These are phyloP conservation scores for Acanthococcus lagerstroemiae DNA, from an alignment of 2,888 invertebrate species.

Conservation along the genomic window DNA sequence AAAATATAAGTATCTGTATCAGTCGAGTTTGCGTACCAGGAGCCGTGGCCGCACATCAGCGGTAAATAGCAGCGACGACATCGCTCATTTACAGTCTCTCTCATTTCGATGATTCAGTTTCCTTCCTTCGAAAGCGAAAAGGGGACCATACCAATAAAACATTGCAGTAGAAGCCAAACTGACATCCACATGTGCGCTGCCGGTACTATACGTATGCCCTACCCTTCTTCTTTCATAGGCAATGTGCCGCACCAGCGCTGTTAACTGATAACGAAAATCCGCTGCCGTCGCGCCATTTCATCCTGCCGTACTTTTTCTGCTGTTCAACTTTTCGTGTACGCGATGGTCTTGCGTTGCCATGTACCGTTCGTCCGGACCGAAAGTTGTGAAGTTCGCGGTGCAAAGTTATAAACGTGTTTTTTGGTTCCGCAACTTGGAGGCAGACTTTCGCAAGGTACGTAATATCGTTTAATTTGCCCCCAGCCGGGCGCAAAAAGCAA, in stretches of 20 bases:
- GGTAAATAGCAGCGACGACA: constrained; percentile 1
- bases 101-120: constrained; percentile 24
- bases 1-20: no score
- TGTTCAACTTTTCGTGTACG: background rate
- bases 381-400: no score
- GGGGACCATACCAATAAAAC: constrained; percentile 15
- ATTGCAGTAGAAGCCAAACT: constrained; percentile 11
- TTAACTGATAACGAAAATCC: constrained; percentile 7
- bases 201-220: constrained; percentile 1
- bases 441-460: no score
- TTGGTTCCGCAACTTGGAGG: no score
- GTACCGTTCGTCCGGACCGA: no score
- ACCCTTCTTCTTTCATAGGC: constrained; percentile 9
- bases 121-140: constrained; percentile 13
- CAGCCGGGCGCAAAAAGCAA: no score
- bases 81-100: background rate
- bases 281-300: background rate
- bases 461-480: no score
- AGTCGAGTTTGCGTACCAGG: constrained; percentile 18
- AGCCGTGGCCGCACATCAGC: constrained; percentile 1
- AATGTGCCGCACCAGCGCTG: constrained; percentile 13
- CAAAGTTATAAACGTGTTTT: no score
- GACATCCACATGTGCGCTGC: constrained; percentile 25
- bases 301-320: background rate
- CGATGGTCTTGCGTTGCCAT: background rate